Base-by-base conservation (phyloP, 2,888 invertebrate species). In the Magallana nippona region DNA sequence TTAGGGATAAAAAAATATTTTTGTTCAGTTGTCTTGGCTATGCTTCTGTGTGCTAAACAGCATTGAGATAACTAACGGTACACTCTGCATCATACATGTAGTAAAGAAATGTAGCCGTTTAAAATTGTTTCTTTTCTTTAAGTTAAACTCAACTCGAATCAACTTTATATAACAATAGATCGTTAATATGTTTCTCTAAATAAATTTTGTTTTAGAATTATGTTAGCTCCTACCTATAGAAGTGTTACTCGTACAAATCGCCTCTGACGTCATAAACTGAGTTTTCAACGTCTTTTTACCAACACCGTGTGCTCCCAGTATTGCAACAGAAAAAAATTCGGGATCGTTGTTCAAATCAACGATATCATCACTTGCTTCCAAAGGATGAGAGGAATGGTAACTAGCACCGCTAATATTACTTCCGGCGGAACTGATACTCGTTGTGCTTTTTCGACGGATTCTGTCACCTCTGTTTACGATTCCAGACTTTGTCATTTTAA, bases 401-500 rank as follows among this genome's bases (percentile, higher is more conserved):
- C 80, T 55, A 0, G 82, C 57, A 13, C 77, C 79, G 2, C 79
- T 56, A 94, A 96, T 97, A 55, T 93, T 92, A 3, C 92, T 96
- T n/a, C 93, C 92, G 77, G 97, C 97, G 94, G 97, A 97, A 92
- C 97, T 97, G 0, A 97, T 97, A 91, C 97, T 97, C 88, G 97
- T 95, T 78, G 97, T 96, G 88, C 97, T 97, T 91, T 98, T 97
- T 87, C 98, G 95, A 17, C 79, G 56, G 27, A 79, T 57, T 15
- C 98, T 98, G 95, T 99, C 98, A 0, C 98, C 98, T 81, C 98
- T 96, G 95, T 98, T 98, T 32, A 86, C 81, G 2, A 88, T 84
- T 22, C 98, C 96, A 94, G 97, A 96, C 93, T 97, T 97, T 57
- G 98, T 98, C 91, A 98, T 98, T 92, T 97, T 97, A 95, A 98